These are phyloP conservation scores for Charina bottae DNA, from an alignment of 2,113 vertebrate species.

Conservation along the genomic window DNA sequence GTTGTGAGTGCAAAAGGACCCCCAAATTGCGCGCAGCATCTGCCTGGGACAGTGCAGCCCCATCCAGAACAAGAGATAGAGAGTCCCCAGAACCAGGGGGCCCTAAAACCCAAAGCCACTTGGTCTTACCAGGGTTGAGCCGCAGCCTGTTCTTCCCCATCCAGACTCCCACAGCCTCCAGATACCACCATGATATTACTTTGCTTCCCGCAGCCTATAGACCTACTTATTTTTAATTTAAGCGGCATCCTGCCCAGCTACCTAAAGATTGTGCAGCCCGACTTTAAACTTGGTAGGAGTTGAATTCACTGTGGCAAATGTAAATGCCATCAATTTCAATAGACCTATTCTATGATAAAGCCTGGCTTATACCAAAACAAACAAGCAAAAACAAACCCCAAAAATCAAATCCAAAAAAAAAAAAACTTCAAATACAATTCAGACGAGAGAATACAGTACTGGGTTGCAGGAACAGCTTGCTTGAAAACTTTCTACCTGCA, in stretches of 20 bases:
- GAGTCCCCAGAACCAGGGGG: neutral
- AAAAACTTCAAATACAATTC: neutral
- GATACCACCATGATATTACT: neutral
- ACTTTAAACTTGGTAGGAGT: neutral
- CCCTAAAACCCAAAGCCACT: neutral
- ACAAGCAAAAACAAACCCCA: neutral
- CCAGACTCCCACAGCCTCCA: neutral
- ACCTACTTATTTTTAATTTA: neutral
- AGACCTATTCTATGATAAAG: neutral
- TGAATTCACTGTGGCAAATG: neutral
- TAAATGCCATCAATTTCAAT: neutral
- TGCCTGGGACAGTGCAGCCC: neutral
- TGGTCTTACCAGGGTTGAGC: neutral
- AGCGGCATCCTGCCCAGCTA: neutral
- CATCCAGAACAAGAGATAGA: neutral
- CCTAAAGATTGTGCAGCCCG: neutral
- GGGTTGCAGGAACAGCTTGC: neutral
- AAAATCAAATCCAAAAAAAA: neutral
- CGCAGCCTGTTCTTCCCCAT: neutral
- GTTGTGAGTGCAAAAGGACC: neutral
- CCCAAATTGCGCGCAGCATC: neutral
- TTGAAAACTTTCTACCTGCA: conserved; percentile 11
- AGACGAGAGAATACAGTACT: neutral
- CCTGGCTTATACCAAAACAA: neutral
- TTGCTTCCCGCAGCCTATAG: neutral